These are phyloP conservation scores for Morphnarchus princeps DNA, from an alignment of 2,113 vertebrate genomes.

Conservation along the genomic window DNA sequence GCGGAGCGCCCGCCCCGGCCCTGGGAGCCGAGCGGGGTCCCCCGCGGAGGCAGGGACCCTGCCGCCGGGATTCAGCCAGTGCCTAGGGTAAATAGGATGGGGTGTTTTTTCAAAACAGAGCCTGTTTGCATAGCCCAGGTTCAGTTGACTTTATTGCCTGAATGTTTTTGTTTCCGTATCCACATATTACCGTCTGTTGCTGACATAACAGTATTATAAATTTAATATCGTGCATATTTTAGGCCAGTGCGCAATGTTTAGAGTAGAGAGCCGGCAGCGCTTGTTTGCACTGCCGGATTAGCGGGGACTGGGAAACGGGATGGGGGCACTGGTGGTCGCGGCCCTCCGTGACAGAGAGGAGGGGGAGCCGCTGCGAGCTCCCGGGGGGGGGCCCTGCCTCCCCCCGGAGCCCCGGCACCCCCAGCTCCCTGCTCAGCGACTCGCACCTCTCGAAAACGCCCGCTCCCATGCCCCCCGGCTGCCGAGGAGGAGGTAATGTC, in stretches of 20 bases:
- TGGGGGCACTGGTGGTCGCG: conserved; percentile 5
- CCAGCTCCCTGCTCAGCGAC: neutral
- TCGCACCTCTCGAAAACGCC: neutral
- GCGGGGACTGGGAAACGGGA: conserved; percentile 26
- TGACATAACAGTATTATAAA: conserved; percentile 15
- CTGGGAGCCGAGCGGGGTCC: neutral
- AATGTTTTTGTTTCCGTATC: conserved; percentile 36
- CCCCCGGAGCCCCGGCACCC: neutral
- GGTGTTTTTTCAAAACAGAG: neutral
- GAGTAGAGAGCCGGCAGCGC: neutral
- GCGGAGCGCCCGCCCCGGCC: neutral
- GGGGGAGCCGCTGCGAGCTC: neutral
- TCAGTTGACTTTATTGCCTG: conserved; percentile 17
- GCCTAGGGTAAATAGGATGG: neutral
- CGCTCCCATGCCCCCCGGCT: neutral
- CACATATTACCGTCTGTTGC: neutral
- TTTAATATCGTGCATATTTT: conserved; percentile 51
- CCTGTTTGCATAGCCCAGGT: conserved; percentile 40
- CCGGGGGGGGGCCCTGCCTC: neutral
- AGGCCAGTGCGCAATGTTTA: conserved; percentile 21
- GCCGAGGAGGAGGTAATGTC: conserved; percentile 27
- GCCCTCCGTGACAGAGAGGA: neutral
- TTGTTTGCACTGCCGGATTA: conserved; percentile 57
- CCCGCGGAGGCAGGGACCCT: neutral
- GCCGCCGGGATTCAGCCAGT: neutral